Conservation (phyloP, 2,888 invertebrate species). For the Hesperia comma region DNA sequence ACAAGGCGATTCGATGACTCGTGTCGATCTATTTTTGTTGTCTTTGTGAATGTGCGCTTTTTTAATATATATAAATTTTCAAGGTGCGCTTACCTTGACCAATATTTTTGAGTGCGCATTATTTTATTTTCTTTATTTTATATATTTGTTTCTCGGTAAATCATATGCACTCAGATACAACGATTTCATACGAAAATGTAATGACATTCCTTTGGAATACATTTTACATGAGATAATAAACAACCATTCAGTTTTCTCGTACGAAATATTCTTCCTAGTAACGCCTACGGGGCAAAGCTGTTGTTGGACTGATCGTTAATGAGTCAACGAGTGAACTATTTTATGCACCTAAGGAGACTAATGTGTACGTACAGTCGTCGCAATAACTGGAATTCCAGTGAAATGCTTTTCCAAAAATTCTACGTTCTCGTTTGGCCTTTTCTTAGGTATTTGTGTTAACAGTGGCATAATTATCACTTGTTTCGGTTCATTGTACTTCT, state of each 20-base stretch:
- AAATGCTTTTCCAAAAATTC: neutral
- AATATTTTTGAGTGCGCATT: constrained; percentile 47
- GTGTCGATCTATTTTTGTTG: constrained; percentile 56
- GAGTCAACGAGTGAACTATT: constrained; percentile 3
- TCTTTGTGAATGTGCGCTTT: constrained; percentile 52
- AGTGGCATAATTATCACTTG: neutral
- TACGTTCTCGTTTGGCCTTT: neutral
- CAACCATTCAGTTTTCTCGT: neutral
- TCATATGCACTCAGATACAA: neutral
- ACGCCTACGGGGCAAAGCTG: constrained; percentile 8
- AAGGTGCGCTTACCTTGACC: constrained; percentile 58
- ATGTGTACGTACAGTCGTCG: neutral
- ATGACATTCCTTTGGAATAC: neutral
- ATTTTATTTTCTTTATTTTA: constrained; percentile 20
- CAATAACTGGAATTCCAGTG: neutral
- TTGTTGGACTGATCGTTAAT: constrained; percentile 3
- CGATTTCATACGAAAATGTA: neutral
- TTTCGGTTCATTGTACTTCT: neutral
- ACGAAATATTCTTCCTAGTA: constrained; percentile 14
- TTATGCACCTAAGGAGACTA: neutral
- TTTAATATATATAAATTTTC: constrained; percentile 49
- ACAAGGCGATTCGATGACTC: constrained; percentile 63
- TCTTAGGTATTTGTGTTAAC: neutral
- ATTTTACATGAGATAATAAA: neutral
- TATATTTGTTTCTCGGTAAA: constrained; percentile 18